These are phyloP conservation scores for Brachionus sp. DNA, from an alignment of 1,140 invertebrate species.

Conservation along the genomic window DNA sequence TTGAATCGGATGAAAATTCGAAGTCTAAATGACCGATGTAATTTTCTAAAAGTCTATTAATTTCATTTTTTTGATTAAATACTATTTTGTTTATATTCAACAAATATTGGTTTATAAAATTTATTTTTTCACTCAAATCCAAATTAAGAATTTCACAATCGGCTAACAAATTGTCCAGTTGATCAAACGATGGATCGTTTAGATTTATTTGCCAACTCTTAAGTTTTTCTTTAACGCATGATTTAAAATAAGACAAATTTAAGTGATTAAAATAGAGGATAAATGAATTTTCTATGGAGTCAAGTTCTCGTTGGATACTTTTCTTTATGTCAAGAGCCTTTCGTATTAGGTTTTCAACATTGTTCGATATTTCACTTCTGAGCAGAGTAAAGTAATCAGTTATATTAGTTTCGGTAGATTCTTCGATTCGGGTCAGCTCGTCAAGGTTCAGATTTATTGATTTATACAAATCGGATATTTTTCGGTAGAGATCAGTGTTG, in stretches of 20 bases:
- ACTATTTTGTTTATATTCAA: constrained; percentile 15
- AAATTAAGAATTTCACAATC: not conserved
- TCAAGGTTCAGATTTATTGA: not conserved
- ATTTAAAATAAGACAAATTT: not conserved
- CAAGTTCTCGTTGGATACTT: not conserved
- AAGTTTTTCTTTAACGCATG: not conserved
- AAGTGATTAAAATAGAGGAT: not conserved
- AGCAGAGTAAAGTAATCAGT: not conserved
- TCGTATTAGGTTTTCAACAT: not conserved
- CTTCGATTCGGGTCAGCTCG: not conserved
- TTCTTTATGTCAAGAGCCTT: not conserved
- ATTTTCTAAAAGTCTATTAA: not conserved
- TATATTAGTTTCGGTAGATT: not conserved
- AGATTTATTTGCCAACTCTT: not conserved
- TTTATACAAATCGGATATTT: constrained; percentile 4
- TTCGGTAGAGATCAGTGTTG: not conserved
- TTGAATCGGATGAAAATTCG: not conserved
- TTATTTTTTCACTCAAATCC: not conserved
- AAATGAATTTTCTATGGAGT: not conserved
- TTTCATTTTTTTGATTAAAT: constrained; percentile 32
- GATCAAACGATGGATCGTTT: not conserved
- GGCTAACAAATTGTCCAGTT: not conserved
- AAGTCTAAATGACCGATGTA: not conserved
- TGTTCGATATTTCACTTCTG: constrained; percentile 2
- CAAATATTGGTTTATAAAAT: not conserved